Conservation (phyloP, 1,140 invertebrate genomes). For the Diabrotica virgifera region DNA sequence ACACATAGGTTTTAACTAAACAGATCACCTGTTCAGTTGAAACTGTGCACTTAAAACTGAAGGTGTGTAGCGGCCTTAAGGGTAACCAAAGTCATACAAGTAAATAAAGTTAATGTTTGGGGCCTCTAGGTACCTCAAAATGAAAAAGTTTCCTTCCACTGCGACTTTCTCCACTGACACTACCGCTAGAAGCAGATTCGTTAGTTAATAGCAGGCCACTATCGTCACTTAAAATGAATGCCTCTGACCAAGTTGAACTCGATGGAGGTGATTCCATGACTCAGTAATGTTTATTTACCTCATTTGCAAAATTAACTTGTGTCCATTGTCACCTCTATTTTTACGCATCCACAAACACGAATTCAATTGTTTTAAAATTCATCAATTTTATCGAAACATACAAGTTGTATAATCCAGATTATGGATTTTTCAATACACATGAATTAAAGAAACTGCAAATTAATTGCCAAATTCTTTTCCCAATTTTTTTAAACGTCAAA, state of each 20-base stretch:
- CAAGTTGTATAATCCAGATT: too few species aligned
- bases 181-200: constrained; percentile 61
- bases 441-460: too few species aligned
- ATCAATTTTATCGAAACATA: too few species aligned
- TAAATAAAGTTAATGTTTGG: not conserved
- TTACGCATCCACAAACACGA: not conserved
- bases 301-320: constrained; percentile 10
- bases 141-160: constrained; percentile 53
- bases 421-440: too few species aligned
- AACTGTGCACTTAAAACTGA: too few species aligned
- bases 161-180: constrained; percentile 50
- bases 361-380: too few species aligned
- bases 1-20: too few species aligned
- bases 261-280: constrained; percentile 60
- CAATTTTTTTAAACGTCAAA: too few species aligned
- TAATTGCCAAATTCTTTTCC: too few species aligned
- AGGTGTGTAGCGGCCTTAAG: too few species aligned
- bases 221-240: constrained; percentile 59
- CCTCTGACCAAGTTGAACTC: constrained; percentile 58
- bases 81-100: too few species aligned
- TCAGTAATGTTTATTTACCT: constrained; percentile 17
- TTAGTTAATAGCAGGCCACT: constrained; percentile 61
- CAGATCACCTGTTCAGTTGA: too few species aligned
- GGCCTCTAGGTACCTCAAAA: constrained; percentile 53
- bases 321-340: not conserved